A percentile compares a stretch with the other conserved stretches of the same genome.
Conservation (phyloP, 1,140 invertebrate genomes). For the Pomacea maculata region DNA sequence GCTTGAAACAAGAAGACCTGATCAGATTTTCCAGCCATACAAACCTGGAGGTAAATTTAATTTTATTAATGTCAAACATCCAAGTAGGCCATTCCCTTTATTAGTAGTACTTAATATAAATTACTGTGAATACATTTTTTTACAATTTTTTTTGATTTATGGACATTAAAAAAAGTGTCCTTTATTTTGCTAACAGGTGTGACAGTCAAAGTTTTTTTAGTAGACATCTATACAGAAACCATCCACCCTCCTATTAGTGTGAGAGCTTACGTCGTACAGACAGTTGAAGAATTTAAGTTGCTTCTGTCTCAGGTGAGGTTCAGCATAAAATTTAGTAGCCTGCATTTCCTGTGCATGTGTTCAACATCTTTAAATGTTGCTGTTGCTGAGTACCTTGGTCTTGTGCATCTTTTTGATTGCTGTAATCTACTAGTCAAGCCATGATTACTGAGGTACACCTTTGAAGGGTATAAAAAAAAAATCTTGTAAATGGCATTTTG, state of each 20-base stretch:
- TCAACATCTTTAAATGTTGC: not conserved
- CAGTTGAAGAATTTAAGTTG: slow-evolving; percentile 73
- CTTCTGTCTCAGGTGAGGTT: slow-evolving; percentile 62
- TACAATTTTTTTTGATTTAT: slow-evolving; percentile 21
- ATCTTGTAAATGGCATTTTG: too few species aligned
- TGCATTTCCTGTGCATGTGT: not conserved
- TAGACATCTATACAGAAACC: slow-evolving; percentile 73
- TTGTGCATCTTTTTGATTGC: too few species aligned
- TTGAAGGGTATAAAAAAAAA: too few species aligned
- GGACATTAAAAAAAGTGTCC: too few species aligned
- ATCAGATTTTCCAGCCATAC: slow-evolving; percentile 75
- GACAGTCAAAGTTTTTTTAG: slow-evolving; percentile 73
- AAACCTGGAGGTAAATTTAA: slow-evolving; percentile 70
- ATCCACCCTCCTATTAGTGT: slow-evolving; percentile 72
- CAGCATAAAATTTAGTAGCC: not conserved
- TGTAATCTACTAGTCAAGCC: too few species aligned
- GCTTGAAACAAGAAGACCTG: slow-evolving; percentile 75
- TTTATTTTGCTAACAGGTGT: slow-evolving; percentile 62
- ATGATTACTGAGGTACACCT: too few species aligned
- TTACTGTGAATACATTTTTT: not conserved
- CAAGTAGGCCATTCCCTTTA: too few species aligned
- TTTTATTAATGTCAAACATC: not conserved
- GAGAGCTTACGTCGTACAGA: slow-evolving; percentile 71
- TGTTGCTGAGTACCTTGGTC: not conserved
- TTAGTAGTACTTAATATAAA: not conserved